Evolutionary conservation across 2,113 vertebrate genomes (phyloP).

Genomic region (Prochilodus magdalenae): DNA sequence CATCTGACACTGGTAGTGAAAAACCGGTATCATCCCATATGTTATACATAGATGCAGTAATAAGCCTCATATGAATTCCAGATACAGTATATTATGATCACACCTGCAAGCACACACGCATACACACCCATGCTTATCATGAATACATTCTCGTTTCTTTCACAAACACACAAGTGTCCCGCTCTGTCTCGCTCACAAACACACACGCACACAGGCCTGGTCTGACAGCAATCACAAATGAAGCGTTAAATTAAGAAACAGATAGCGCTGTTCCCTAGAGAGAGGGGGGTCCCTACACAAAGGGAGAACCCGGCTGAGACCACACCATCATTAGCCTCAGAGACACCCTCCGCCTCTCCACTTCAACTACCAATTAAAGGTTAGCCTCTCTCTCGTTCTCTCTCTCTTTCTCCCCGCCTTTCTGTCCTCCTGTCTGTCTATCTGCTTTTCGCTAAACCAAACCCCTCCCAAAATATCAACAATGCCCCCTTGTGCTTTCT

Average conservation of each 20-base stretch:
- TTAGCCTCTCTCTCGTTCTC: constrained; percentile 47
- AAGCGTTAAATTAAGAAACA: constrained; percentile 72
- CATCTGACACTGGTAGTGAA: too few relatives aligned
- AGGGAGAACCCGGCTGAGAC: constrained; percentile 54
- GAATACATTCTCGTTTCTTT: constrained; percentile 2
- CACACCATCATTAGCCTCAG: constrained; percentile 56
- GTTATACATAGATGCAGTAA: too few relatives aligned
- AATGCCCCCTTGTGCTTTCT: not conserved
- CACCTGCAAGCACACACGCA: constrained; percentile 22
- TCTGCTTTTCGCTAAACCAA: not conserved
- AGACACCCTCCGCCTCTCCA: constrained; percentile 55
- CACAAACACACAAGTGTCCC: constrained; percentile 23
- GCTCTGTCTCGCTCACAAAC: constrained; percentile 20
- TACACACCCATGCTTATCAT: constrained; percentile 4
- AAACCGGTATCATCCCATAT: too few relatives aligned
- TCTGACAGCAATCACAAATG: constrained; percentile 66
- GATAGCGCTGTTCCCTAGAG: constrained; percentile 61
- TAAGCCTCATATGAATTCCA: too few relatives aligned
- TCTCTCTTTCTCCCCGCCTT: not conserved
- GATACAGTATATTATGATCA: not conserved
- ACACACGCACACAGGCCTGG: constrained; percentile 36
- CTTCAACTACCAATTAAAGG: constrained; percentile 63
- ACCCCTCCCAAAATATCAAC: constrained; percentile 17
- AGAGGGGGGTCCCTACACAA: constrained; percentile 53
- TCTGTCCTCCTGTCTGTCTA: not conserved